Conservation (phyloP, 2,797 vertebrate genomes). For the Leucoraja ocellata region DNA sequence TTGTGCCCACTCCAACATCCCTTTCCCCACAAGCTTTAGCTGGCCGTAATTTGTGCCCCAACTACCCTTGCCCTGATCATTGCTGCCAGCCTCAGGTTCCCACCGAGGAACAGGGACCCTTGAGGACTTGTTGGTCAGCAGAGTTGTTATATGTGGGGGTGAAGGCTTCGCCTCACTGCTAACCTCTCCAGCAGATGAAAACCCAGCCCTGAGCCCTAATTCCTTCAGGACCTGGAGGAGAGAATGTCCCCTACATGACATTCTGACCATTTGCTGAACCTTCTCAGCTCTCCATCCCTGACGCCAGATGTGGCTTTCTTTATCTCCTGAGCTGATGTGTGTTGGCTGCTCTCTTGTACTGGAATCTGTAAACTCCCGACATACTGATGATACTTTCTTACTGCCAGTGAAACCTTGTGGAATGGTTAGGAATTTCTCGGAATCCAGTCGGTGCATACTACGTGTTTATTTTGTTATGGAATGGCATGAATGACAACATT, state of each 20-base stretch:
- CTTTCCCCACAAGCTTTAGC: neutral
- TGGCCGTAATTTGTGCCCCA: too few relatives aligned
- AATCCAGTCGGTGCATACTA: neutral
- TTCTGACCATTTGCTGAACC: neutral
- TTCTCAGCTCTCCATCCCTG: neutral
- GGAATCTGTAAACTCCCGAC: neutral
- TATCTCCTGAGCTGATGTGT: neutral
- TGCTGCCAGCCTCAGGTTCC: neutral
- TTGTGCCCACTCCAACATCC: too few relatives aligned
- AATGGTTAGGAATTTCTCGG: neutral
- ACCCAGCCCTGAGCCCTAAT: neutral
- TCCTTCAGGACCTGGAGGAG: neutral
- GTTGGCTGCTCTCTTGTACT: neutral
- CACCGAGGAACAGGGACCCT: neutral
- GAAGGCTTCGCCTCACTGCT: neutral
- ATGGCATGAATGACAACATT: neutral
- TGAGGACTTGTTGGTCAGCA: too few relatives aligned
- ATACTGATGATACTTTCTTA: neutral
- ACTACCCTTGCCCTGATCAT: too few relatives aligned
- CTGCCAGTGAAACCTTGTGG: neutral
- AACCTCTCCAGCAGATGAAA: neutral
- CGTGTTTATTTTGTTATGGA: neutral
- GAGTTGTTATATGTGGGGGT: neutral
- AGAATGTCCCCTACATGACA: neutral
- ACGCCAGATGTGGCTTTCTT: neutral